Base-by-base conservation (phyloP, 2,797 vertebrate species). In the Lithobates sylvaticus region DNA sequence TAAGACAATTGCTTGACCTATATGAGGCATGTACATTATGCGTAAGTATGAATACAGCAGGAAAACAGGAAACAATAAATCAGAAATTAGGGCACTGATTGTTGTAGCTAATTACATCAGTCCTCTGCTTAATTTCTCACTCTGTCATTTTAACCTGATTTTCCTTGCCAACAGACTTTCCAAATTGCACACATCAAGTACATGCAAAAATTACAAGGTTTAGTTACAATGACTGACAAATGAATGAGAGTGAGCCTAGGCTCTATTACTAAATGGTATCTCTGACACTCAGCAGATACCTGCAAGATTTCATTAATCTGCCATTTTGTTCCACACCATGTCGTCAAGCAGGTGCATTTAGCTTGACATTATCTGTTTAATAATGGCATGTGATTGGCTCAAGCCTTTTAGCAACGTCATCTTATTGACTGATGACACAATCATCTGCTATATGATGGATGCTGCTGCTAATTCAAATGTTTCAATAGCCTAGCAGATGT, bases 41-140 rank as follows among this genome's bases (percentile, higher is more conserved):
- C 92, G 92, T 89, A 91, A 93, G 91, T 89, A 89, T 85, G 93
- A 93, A 93, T 90, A 91, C 93, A 94, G 93, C 94, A 95, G 95
- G 94, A 95, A 96, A 95, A 95, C 96, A 97, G 96, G 96, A 97
- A 97, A 95, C 94, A 95, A 96, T 97, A 97, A 97, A 97, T 97
- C 96, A 96, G 94, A 96, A 95, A 95, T 95, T 95, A 94, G 93
- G 93, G 92, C 92, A 94, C 95, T 96, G 96, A 97, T 96, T 96
- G 95, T 96, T 95, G 93, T 89, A 92, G 94, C 94, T 97, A 97
- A 97, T 97, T 96, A 94, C 95, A 97, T 97, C 96, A 97, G 93
- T 95, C 93, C 94, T 94, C 94, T 95, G 94, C 92, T 95, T 94
- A 93, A 95, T 95, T 96, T 95, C 94, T 96, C 93, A 92, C 94